Percentiles rank a stretch among this genome's conserved stretches.
These are phyloP conservation scores for Laticauda laticaudata DNA, from an alignment of 2,113 vertebrate species.

Conservation along the genomic window DNA sequence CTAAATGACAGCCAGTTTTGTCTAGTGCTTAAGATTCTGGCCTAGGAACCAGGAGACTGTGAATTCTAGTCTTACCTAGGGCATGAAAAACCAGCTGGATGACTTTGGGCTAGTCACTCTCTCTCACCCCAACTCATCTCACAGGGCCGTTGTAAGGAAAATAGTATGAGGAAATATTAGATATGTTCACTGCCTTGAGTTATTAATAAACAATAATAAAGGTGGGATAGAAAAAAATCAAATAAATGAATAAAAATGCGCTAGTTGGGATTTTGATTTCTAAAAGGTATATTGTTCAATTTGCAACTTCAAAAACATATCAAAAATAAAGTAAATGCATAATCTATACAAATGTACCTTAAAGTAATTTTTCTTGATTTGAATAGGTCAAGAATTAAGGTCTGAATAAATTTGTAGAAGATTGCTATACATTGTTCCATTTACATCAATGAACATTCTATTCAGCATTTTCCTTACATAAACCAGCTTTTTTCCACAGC, in stretches of 20 bases:
- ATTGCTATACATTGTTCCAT: conserved; percentile 31
- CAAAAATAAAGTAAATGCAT: conserved; percentile 17
- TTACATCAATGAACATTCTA: conserved; percentile 56
- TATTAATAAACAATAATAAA: background rate
- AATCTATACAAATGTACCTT: background rate
- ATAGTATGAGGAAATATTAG: background rate
- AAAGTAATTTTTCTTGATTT: background rate
- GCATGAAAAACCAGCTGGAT: background rate
- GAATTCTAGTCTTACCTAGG: background rate
- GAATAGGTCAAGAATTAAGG: background rate
- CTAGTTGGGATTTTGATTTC: background rate
- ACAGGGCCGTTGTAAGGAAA: background rate
- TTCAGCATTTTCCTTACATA: conserved; percentile 62
- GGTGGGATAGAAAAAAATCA: background rate
- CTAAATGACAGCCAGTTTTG: background rate
- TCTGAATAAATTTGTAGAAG: background rate
- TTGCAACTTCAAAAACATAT: conserved; percentile 35
- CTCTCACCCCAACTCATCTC: background rate
- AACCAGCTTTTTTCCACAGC: conserved; percentile 56
- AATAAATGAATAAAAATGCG: background rate
- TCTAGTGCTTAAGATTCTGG: background rate
- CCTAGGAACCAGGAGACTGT: background rate
- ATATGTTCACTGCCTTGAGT: background rate
- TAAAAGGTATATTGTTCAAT: conserved; percentile 25
- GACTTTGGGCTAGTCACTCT: background rate